These are phyloP conservation scores for Eidolon dupreanum DNA, from an alignment of 2,797 vertebrate genomes.

Conservation along the genomic window DNA sequence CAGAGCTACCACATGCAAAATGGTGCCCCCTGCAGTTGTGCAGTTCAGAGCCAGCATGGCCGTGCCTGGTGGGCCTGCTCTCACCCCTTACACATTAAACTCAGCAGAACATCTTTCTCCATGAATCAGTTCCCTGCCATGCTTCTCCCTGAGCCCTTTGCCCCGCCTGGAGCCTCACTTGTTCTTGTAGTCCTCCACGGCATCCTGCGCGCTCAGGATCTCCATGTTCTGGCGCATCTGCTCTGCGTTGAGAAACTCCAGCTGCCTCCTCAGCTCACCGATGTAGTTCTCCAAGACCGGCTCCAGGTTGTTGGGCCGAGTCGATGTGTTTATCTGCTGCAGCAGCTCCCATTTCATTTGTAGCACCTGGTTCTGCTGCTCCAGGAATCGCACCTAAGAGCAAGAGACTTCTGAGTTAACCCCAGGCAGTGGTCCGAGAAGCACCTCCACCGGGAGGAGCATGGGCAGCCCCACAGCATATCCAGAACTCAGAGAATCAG, in stretches of 20 bases:
- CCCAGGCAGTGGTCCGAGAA: background rate
- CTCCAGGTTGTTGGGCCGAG: slow-evolving; percentile 85
- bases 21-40: rapidly evolving
- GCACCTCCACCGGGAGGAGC: background rate
- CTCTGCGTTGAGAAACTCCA: slow-evolving; percentile 83
- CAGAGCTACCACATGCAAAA: background rate
- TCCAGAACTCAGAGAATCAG: background rate
- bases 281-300: slow-evolving; percentile 93
- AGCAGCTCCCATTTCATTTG: slow-evolving; percentile 96
- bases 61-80: background rate
- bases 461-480: background rate
- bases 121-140: rapidly evolving
- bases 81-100: background rate
- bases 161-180: slow-evolving; percentile 86
- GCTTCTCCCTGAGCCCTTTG: background rate
- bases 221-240: slow-evolving; percentile 87
- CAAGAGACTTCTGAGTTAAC: background rate
- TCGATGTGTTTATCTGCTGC: slow-evolving; percentile 91
- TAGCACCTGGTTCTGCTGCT: slow-evolving; percentile 97
- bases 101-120: background rate
- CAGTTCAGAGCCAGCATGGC: background rate
- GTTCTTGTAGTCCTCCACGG: slow-evolving; percentile 95
- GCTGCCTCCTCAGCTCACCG: slow-evolving; percentile 89
- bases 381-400: slow-evolving; percentile 93
- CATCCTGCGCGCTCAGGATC: slow-evolving; percentile 92